These are phyloP conservation scores for Heliconius ethilla DNA, from an alignment of 2,888 invertebrate genomes.

Conservation along the genomic window DNA sequence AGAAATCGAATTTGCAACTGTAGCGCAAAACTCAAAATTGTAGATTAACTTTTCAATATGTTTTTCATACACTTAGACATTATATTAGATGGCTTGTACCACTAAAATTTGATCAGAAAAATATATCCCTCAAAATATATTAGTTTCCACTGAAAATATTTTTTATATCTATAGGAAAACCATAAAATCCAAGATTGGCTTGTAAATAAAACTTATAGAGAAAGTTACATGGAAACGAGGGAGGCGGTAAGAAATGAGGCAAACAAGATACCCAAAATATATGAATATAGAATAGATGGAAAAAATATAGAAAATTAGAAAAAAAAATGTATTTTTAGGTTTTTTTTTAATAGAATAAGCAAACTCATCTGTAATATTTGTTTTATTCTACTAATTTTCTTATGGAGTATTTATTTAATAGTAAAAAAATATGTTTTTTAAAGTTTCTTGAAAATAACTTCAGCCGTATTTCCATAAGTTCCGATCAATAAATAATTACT, in stretches of 20 bases:
- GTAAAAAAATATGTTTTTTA: too few relatives aligned
- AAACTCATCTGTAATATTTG: not conserved
- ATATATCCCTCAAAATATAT: constrained; percentile 44
- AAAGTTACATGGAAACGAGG: constrained; percentile 4
- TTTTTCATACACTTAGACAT: not conserved
- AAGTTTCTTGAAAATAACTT: too few relatives aligned
- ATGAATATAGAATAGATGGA: not conserved
- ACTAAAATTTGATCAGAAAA: not conserved
- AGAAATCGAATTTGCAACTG: too few relatives aligned
- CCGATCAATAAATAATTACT: too few relatives aligned
- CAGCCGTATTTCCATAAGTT: too few relatives aligned
- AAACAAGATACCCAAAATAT: not conserved
- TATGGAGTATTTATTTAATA: not conserved
- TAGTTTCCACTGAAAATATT: constrained; percentile 23
- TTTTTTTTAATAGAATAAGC: not conserved
- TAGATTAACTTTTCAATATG: not conserved
- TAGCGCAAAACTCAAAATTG: not conserved
- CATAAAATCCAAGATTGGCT: constrained; percentile 27
- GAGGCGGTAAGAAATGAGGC: constrained; percentile 1
- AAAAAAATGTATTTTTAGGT: not conserved
- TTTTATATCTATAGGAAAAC: constrained; percentile 32
- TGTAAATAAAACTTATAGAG: constrained; percentile 32
- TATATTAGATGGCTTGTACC: not conserved
- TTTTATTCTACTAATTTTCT: not conserved
- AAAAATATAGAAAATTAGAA: not conserved